Base-by-base conservation (phyloP, 2,888 invertebrate species). In the Amphipoea oculea region DNA sequence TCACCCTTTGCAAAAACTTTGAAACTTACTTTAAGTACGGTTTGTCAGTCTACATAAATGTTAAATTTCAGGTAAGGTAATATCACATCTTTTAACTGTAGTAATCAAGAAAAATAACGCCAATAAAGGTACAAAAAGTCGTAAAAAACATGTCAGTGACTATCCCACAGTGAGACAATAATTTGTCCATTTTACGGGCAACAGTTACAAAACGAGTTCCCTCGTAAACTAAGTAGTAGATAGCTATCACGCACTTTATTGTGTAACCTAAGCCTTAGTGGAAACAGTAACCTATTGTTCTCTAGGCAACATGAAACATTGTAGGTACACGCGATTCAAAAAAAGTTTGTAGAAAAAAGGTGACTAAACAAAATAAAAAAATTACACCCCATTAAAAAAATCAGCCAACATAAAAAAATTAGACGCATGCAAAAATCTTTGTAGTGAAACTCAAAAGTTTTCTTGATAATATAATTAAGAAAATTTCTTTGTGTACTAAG, bases 211-310 rank as follows among this genome's bases (percentile, higher is more conserved):
- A 67, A 76, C 42, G 29, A 72, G 70, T 78, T 73, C 36, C 73
- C 63, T 85, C 88, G 84, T 89, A 88, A 89, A 84, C 71, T 74
- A n/a, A n/a, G n/a, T n/a, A 68, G 69, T 29, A 70, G 86, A 79
- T 79, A 57, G 76, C 68, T 82, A 88, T 80, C 85, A 78, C 63
- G 73, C 79, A 81, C 78, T 79, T 81, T 79, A 84, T 82, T 65
- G 83, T 63, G 42, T 63, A 80, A 80, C 79, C 57, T 12, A 71
- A 40, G 17, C 40, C 3, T 29, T 51, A n/a, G 40, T 11, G 2
- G 45, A 2, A 74, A 36, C 17, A 14, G 76, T 29, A n/a, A 60
- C 60, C 70, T 76, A 81, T 81, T 81, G 54, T 84, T 69, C n/a
- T 68, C 45, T 69, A 57, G 6, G 17, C 75, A 82, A 69, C n/a